Conservation (phyloP, 2,113 vertebrate genomes). For the Setophaga kirtlandii region DNA sequence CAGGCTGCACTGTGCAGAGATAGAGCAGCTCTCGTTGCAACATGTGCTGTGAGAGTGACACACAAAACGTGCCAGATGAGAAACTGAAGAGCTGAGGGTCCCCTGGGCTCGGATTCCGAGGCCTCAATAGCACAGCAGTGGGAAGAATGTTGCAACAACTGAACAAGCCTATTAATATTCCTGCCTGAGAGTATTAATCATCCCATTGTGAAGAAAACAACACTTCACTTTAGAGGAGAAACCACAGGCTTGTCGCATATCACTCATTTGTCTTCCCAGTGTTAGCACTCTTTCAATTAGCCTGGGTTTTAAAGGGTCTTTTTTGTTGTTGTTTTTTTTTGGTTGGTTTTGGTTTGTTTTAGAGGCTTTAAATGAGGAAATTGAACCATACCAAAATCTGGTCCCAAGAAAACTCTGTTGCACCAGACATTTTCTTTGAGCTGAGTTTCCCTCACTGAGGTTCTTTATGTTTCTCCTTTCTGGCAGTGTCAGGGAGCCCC, state of each 20-base stretch:
- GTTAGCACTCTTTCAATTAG: slow-evolving; percentile 50
- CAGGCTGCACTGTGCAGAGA: not conserved
- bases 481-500: not conserved
- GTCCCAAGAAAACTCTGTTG: not conserved
- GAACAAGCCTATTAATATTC: slow-evolving; percentile 53
- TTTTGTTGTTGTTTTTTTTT: not conserved
- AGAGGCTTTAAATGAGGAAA: not conserved
- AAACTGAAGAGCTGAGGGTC: slow-evolving; percentile 35
- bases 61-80: slow-evolving; percentile 39
- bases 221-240: slow-evolving; percentile 57
- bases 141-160: slow-evolving; percentile 52
- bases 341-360: not conserved
- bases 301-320: slow-evolving; percentile 10
- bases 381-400: not conserved
- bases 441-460: not conserved
- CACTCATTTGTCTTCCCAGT: slow-evolving; percentile 38
- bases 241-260: slow-evolving; percentile 37
- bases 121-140: slow-evolving; percentile 40
- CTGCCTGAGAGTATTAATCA: slow-evolving; percentile 62
- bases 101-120: not conserved
- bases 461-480: not conserved
- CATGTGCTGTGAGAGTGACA: slow-evolving; percentile 20
- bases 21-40: not conserved
- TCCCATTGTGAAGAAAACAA: slow-evolving; percentile 63
- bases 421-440: not conserved